Evolutionary conservation across 1,140 invertebrate genomes (phyloP).

Genomic region (Drosophila ohnishii): DNA sequence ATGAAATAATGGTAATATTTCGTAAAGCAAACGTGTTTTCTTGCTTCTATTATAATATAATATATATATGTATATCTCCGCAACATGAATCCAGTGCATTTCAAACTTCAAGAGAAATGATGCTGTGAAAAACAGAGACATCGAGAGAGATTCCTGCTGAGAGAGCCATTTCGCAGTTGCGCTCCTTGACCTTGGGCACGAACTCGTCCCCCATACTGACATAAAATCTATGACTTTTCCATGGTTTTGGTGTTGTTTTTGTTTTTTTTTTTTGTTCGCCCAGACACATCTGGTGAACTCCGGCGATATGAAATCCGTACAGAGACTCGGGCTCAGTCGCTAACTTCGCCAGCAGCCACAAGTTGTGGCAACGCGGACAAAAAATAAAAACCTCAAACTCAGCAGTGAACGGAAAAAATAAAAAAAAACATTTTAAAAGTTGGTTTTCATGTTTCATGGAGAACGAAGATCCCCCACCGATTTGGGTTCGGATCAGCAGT

Average conservation of each 20-base stretch:
- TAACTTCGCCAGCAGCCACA: conserved; percentile 65
- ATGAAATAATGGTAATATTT: neutral
- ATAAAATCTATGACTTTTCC: conserved; percentile 10
- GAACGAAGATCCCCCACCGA: conserved; percentile 37
- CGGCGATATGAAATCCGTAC: conserved; percentile 2
- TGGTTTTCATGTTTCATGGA: conserved; percentile 17
- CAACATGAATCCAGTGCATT: conserved; percentile 17
- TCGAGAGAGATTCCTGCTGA: neutral
- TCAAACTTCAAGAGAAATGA: conserved; percentile 10
- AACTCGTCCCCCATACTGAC: conserved; percentile 16
- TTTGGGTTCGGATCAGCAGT: conserved; percentile 29
- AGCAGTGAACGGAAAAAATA: conserved; percentile 1
- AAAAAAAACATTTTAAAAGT: conserved; percentile 8
- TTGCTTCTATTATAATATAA: no score
- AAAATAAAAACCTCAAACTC: neutral
- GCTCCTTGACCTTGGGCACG: conserved; percentile 76
- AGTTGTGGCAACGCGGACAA: conserved; percentile 62
- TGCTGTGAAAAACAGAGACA: conserved; percentile 17
- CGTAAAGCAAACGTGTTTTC: neutral
- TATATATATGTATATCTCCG: neutral
- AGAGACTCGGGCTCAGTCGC: conserved; percentile 24
- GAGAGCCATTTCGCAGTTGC: conserved; percentile 10
- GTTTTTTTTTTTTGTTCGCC: neutral
- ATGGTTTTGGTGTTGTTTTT: conserved; percentile 1
- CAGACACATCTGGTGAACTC: conserved; percentile 16